Evolutionary conservation across 2,797 vertebrate species (phyloP).

Genomic region (Macropus fuliginosus): DNA sequence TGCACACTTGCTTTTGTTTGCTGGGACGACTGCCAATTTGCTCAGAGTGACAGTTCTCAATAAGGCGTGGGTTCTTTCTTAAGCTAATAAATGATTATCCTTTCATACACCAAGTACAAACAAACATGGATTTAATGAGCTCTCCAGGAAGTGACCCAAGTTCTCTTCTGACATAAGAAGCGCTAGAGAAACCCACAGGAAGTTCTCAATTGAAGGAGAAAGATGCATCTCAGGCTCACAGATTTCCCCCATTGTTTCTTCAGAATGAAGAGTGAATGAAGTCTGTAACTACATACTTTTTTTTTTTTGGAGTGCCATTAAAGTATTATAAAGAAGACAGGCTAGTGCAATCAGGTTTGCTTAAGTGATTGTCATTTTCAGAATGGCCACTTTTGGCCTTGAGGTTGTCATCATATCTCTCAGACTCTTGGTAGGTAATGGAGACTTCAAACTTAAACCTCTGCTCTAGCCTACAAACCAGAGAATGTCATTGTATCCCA

Average conservation of each 20-base stretch:
- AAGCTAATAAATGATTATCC: conserved; percentile 51
- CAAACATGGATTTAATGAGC: conserved; percentile 47
- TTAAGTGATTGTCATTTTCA: conserved; percentile 18
- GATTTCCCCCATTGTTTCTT: conserved; percentile 63
- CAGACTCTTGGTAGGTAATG: conserved; percentile 58
- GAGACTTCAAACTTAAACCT: conserved; percentile 72
- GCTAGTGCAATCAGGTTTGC: conserved; percentile 22
- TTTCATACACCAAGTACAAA: conserved; percentile 33
- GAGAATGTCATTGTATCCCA: conserved; percentile 73
- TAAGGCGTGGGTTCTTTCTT: conserved; percentile 21
- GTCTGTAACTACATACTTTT: conserved; percentile 40
- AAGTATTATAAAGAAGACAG: background rate
- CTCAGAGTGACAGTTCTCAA: conserved; percentile 23
- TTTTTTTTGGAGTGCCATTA: conserved; percentile 13
- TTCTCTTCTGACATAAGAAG: conserved; percentile 42
- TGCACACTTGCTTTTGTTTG: background rate
- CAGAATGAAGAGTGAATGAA: conserved; percentile 29
- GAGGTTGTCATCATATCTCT: conserved; percentile 49
- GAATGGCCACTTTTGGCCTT: conserved; percentile 38
- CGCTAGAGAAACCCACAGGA: conserved; percentile 4
- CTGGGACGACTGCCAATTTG: conserved; percentile 15
- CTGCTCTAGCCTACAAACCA: conserved; percentile 68
- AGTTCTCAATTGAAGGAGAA: conserved; percentile 61
- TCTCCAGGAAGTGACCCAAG: conserved; percentile 55
- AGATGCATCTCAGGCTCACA: conserved; percentile 58